phyloP scores from a whole-genome alignment of 2,888 invertebrate species.

The Rosalia funebris region DNA sequence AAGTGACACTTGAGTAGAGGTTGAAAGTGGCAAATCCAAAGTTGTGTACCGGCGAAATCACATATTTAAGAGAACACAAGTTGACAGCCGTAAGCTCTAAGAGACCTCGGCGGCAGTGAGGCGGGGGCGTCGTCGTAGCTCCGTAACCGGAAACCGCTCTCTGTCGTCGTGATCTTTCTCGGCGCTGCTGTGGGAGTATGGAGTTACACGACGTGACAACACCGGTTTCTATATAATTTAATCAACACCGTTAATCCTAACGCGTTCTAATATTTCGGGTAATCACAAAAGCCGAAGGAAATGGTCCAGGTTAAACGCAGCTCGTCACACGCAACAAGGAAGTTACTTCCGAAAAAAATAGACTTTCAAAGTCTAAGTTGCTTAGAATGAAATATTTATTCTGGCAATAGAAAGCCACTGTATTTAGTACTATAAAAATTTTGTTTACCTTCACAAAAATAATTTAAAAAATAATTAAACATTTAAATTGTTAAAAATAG shows the following conservation, averaged over 20 bases:
- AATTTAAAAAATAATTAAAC: too few species aligned
- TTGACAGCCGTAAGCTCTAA: conserved; percentile 54
- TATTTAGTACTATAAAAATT: too few species aligned
- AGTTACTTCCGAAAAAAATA: too few species aligned
- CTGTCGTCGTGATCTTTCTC: conserved; percentile 56
- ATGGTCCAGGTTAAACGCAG: too few species aligned
- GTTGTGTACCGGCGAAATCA: conserved; percentile 40
- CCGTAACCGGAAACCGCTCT: conserved; percentile 59
- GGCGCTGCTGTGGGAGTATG: conserved; percentile 58
- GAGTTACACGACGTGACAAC: conserved; percentile 57
- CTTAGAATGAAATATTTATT: too few species aligned
- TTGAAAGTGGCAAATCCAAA: conserved; percentile 29
- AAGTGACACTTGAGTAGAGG: conserved; percentile 23
- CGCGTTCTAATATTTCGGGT: conserved; percentile 1
- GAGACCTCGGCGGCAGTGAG: conserved; percentile 42
- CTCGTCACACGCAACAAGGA: too few species aligned
- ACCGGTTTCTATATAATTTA: conserved; percentile 54
- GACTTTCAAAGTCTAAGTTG: too few species aligned
- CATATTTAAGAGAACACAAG: conserved; percentile 50
- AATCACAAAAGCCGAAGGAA: too few species aligned
- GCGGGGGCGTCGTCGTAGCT: conserved; percentile 49
- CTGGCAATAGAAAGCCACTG: too few species aligned
- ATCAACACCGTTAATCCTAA: conserved; percentile 45
- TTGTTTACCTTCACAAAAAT: too few species aligned
- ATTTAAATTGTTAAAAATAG: too few species aligned